These are phyloP conservation scores for Chrysopa pallens DNA, from an alignment of 1,140 invertebrate species.

Conservation along the genomic window DNA sequence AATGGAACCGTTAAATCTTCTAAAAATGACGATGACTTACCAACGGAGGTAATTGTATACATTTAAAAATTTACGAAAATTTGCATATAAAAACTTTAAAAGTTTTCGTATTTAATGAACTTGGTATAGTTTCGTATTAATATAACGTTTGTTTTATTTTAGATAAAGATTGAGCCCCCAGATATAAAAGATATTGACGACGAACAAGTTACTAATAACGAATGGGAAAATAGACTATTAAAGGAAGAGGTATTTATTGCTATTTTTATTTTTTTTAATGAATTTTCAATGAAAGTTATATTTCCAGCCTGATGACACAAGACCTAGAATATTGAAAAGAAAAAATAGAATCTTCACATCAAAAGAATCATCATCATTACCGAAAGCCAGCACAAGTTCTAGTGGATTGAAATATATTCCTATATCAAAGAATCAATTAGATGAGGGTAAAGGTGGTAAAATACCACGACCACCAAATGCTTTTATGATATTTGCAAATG, in stretches of 20 bases:
- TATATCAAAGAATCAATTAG: background rate
- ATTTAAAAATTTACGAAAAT: too few species aligned
- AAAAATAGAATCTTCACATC: background rate
- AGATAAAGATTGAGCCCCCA: slow-evolving; percentile 18
- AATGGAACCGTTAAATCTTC: background rate
- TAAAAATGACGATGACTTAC: background rate
- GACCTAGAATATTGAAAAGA: slow-evolving; percentile 1
- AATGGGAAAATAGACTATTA: background rate
- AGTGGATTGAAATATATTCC: too few species aligned
- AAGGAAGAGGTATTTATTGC: background rate
- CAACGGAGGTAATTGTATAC: background rate
- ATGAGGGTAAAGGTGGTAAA: slow-evolving; percentile 8
- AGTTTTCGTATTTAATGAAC: too few species aligned
- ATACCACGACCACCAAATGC: slow-evolving; percentile 28
- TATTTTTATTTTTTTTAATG: background rate
- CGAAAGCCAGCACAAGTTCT: background rate
- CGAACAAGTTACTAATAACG: slow-evolving; percentile 6
- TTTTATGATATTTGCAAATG: slow-evolving; percentile 34
- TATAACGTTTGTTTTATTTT: slow-evolving; percentile 9
- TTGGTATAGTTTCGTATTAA: too few species aligned
- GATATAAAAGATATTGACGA: slow-evolving; percentile 15
- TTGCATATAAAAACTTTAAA: too few species aligned
- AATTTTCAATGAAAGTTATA: background rate
- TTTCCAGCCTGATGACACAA: background rate
- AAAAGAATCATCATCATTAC: background rate